A percentile compares a stretch with the other conserved stretches of the same genome.
Conservation (phyloP, 2,797 vertebrate genomes). For the Ficedula albicollis region DNA sequence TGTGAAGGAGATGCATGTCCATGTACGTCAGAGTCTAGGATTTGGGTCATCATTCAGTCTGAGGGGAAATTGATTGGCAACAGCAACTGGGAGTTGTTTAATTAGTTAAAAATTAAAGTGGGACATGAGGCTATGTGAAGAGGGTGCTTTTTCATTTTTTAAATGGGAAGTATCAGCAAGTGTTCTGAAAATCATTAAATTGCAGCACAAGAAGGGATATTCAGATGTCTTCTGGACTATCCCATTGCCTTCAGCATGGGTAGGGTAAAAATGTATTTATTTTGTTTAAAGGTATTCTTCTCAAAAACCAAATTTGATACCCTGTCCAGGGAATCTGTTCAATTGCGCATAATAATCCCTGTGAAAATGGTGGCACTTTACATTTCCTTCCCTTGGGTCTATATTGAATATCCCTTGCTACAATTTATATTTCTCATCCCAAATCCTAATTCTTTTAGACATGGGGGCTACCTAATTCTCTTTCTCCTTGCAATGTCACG, state of each 20-base stretch:
- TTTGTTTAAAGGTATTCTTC: not conserved
- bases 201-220: not conserved
- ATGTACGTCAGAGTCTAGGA: not conserved
- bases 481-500: not conserved
- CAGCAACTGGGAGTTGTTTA: not conserved
- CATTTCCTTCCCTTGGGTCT: not conserved
- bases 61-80: not conserved
- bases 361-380: not conserved
- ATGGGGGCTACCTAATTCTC: not conserved
- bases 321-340: not conserved
- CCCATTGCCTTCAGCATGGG: not conserved
- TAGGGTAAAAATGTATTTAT: not conserved
- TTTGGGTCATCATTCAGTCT: not conserved
- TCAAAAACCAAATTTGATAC: accelerated
- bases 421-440: not conserved
- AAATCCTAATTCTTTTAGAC: not conserved
- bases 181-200: not conserved
- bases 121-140: not conserved
- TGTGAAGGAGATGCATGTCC: not conserved
- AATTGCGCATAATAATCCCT: not conserved
- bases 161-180: not conserved
- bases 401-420: not conserved
- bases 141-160: not conserved
- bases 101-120: not conserved
- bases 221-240: not conserved